Conservation (phyloP, 2,113 vertebrate genomes). For the Corythornis vintsioides region DNA sequence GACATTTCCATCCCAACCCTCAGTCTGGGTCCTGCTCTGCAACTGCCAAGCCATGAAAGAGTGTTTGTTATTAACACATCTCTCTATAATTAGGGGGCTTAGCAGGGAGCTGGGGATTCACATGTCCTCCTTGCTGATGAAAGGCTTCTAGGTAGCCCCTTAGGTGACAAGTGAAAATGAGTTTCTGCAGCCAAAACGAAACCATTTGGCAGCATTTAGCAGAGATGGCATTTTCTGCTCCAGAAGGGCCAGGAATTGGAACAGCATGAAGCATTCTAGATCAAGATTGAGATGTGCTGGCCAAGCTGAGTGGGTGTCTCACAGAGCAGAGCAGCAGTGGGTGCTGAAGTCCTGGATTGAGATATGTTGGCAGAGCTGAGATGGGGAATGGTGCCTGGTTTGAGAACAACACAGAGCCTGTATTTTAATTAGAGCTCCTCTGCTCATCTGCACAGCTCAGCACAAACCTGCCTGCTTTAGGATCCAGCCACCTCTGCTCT, state of each 20-base stretch:
- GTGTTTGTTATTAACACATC: constrained; percentile 67
- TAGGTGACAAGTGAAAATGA: constrained; percentile 69
- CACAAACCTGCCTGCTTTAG: not conserved
- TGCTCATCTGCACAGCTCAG: constrained; percentile 30
- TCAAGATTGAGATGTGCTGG: not conserved
- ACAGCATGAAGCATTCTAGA: constrained; percentile 1
- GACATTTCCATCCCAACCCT: not conserved
- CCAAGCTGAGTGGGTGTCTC: constrained; percentile 18
- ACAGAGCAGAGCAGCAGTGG: constrained; percentile 1
- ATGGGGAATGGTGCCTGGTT: constrained; percentile 31
- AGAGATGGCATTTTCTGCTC: constrained; percentile 23
- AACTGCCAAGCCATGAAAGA: constrained; percentile 55
- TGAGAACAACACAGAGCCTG: not conserved
- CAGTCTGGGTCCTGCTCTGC: not conserved
- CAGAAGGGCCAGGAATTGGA: not conserved
- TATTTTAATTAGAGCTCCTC: constrained; percentile 41
- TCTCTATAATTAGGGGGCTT: constrained; percentile 35
- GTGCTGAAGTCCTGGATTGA: not conserved
- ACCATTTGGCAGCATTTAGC: constrained; percentile 52
- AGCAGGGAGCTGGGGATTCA: constrained; percentile 28
- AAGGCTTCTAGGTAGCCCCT: constrained; percentile 43
- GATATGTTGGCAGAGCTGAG: constrained; percentile 24
- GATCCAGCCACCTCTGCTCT: not conserved
- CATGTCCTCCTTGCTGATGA: constrained; percentile 14
- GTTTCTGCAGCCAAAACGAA: constrained; percentile 22